Evolutionary conservation across 2,113 vertebrate genomes (phyloP).

Genomic region (Hypanus sabinus): DNA sequence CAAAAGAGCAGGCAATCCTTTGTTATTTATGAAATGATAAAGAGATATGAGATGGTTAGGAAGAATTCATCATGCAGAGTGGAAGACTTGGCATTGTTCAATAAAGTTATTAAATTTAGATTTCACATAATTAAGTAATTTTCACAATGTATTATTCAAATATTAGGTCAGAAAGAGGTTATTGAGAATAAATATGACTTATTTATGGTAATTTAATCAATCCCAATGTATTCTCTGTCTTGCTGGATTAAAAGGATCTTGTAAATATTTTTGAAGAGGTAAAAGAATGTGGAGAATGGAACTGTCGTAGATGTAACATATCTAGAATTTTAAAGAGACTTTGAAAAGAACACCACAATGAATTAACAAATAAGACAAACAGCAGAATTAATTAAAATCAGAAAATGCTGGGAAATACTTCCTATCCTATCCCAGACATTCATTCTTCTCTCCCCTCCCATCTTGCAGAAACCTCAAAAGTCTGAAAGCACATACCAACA

Average conservation of each 20-base stretch:
- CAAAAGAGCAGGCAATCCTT: neutral
- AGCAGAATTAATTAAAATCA: too few species aligned
- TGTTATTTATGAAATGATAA: neutral
- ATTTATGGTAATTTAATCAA: neutral
- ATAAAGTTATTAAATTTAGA: slow-evolving; percentile 3
- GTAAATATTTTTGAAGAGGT: neutral
- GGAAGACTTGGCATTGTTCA: neutral
- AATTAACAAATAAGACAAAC: too few species aligned
- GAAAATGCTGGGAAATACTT: too few species aligned
- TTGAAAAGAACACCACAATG: too few species aligned
- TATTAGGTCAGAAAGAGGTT: neutral
- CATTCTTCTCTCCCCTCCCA: too few species aligned
- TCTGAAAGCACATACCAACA: too few species aligned
- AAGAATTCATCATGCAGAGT: neutral
- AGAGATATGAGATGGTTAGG: neutral
- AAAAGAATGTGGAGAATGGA: too few species aligned
- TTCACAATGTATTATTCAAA: slow-evolving; percentile 3
- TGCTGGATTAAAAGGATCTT: slow-evolving; percentile 4
- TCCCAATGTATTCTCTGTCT: neutral
- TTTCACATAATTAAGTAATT: neutral
- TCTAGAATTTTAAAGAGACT: too few species aligned
- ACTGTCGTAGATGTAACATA: too few species aligned
- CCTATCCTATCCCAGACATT: too few species aligned
- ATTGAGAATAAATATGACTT: neutral
- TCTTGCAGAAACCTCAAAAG: too few species aligned